Percentiles rank a stretch among this genome's conserved stretches.
Conservation (phyloP, 2,113 vertebrate genomes). For the Apistogramma diplotaenia region DNA sequence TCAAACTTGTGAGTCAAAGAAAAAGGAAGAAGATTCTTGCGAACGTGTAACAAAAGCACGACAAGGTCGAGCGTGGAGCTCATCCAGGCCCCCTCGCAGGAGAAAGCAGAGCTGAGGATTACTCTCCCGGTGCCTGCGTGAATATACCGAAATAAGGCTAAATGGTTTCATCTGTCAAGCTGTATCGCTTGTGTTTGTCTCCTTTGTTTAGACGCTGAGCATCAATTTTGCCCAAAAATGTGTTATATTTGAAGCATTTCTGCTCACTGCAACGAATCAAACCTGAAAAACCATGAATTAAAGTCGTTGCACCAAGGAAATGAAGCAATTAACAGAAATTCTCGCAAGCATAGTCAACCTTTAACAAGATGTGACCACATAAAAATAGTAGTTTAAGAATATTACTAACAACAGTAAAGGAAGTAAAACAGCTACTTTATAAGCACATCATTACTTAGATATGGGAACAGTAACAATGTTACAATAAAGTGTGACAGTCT, state of each 20-base stretch:
- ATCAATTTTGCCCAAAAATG: not conserved
- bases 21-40: not conserved
- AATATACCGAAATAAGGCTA: not conserved
- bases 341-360: not conserved
- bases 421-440: not conserved
- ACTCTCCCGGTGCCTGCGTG: not conserved
- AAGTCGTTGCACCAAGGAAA: not conserved
- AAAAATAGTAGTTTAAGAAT: not conserved
- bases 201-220: not conserved
- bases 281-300: not conserved
- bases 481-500: not conserved
- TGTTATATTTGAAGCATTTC: not conserved
- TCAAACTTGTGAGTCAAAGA: slow-evolving; percentile 14
- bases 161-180: not conserved
- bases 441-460: not conserved
- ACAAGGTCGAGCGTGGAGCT: slow-evolving; percentile 2
- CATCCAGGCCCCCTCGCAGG: not conserved
- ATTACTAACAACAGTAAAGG: not conserved
- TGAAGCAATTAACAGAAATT: not conserved
- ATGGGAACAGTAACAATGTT: not conserved
- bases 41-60: not conserved
- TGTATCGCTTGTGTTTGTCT: not conserved
- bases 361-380: not conserved
- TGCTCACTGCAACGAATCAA: not conserved
- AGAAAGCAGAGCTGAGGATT: not conserved